phyloP scores from a whole-genome alignment of 2,888 invertebrate genomes.

The Agapostemon virescens region DNA sequence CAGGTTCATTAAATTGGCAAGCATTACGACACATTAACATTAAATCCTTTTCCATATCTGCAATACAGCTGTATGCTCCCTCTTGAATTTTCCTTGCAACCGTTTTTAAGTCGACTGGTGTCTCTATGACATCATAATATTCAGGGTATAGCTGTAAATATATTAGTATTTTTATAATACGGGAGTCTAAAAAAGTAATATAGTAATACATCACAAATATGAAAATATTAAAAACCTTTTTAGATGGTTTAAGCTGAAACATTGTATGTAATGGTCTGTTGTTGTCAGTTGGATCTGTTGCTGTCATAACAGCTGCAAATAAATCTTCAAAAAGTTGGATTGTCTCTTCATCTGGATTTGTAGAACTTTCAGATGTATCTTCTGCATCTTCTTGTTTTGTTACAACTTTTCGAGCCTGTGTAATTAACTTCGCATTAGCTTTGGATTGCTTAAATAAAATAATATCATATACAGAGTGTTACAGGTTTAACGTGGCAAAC shows the following conservation, averaged over 20 bases:
- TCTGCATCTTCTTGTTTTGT: slow-evolving; percentile 83
- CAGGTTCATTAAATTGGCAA: slow-evolving; percentile 97
- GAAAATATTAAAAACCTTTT: slow-evolving; percentile 82
- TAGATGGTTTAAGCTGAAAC: slow-evolving; percentile 95
- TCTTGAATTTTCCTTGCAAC: slow-evolving; percentile 95
- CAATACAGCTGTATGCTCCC: slow-evolving; percentile 88
- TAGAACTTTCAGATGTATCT: slow-evolving; percentile 87
- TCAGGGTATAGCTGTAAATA: slow-evolving; percentile 90
- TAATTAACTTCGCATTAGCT: slow-evolving; percentile 13
- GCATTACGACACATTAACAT: slow-evolving; percentile 96
- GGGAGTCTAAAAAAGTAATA: slow-evolving; percentile 8
- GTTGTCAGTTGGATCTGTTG: slow-evolving; percentile 87
- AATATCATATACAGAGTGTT: background rate
- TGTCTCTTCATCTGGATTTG: slow-evolving; percentile 88
- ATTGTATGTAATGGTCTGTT: slow-evolving; percentile 91
- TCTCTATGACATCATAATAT: slow-evolving; percentile 96
- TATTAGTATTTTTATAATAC: slow-evolving; percentile 17
- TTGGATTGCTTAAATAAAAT: background rate
- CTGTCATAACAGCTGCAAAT: slow-evolving; percentile 93
- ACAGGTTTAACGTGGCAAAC: too few relatives aligned
- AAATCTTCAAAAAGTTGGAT: slow-evolving; percentile 91
- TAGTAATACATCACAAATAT: slow-evolving; percentile 17
- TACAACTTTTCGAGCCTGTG: slow-evolving; percentile 74
- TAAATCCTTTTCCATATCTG: slow-evolving; percentile 94
- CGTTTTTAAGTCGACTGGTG: slow-evolving; percentile 95